Conservation (phyloP, 2,113 vertebrate genomes). For the Phyllostomus discolor region DNA sequence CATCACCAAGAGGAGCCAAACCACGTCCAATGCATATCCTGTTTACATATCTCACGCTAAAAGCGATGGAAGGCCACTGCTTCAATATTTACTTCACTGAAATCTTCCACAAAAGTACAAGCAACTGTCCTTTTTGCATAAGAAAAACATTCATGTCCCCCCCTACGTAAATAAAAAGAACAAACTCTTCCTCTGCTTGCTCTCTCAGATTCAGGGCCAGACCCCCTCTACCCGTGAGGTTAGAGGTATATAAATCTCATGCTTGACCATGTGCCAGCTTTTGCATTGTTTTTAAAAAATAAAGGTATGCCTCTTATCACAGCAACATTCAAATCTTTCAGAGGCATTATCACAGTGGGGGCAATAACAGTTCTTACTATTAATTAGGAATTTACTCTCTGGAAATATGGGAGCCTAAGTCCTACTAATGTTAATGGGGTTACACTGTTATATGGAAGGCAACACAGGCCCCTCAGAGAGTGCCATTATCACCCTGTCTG, state of each 20-base stretch:
- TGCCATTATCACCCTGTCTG: conserved; percentile 75
- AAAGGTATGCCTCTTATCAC: conserved; percentile 75
- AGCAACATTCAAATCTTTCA: conserved; percentile 68
- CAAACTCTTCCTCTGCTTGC: neutral
- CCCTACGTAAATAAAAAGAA: conserved; percentile 37
- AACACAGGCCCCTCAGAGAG: conserved; percentile 75
- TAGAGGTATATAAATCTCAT: conserved; percentile 55
- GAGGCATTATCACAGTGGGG: conserved; percentile 81
- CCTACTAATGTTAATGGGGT: conserved; percentile 78
- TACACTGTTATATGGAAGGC: conserved; percentile 69
- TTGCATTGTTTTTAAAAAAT: conserved; percentile 46
- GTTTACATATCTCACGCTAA: conserved; percentile 63
- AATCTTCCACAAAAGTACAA: conserved; percentile 53
- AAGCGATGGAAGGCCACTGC: conserved; percentile 70
- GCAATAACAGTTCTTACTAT: conserved; percentile 74
- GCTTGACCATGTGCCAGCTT: conserved; percentile 55
- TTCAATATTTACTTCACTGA: conserved; percentile 66
- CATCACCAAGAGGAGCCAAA: conserved; percentile 76
- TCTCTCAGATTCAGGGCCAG: conserved; percentile 12
- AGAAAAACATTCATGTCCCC: conserved; percentile 31
- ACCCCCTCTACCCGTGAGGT: conserved; percentile 45
- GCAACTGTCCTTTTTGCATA: neutral
- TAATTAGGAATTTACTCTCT: conserved; percentile 76
- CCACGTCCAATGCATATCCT: neutral
- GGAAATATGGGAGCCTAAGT: conserved; percentile 64